Base-by-base conservation (phyloP, 2,113 vertebrate genomes). In the Sorex fumeus region DNA sequence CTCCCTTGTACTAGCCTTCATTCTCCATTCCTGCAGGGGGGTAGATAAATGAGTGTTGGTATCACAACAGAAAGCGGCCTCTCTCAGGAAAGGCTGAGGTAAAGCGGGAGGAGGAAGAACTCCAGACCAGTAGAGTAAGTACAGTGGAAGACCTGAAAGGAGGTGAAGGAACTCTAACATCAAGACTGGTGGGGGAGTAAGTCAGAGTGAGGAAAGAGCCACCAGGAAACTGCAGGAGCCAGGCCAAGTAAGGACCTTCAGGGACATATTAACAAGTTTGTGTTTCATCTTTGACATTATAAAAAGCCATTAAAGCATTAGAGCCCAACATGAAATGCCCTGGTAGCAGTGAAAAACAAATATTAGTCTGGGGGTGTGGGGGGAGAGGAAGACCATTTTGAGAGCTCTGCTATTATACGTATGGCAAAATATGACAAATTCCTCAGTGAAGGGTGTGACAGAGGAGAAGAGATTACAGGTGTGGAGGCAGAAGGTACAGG, bases 1-100 rank as follows among this genome's bases (percentile, higher is more conserved):
- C 40, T 7, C 40, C 40, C 7, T 40, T 40, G 7, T 3, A 40
- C 47, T 50, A 9, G 47, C 57, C 57, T 23, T 19, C 18, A 19
- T 60, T 23, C 57, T 60, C 57, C 21, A 60, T 60, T 7, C 21
- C 57, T 60, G 57, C 57, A 60, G 57, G 6, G 21, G 21, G 23
- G 15, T 40, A 57, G 40, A 15, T 30, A 30, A 66, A 30, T 69
- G 67, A 70, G n/a, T 70, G 32, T 19, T 19, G 32, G 18, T 34
- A 9, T 34, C 9, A 3, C 6, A 40, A 8, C 0, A 0, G 23
- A 72, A 25, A 27, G 0, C 3, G 0, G n/a, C 5, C 9, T 28
- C 80, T 86, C n/a, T 40, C 18, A 0, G 6, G 43, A 15, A 47
- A 74, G 28, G 1, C 57, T 57, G 23, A 93, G 60, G 19, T 32